Evolutionary conservation across 2,113 vertebrate genomes (phyloP), one percentile per base, ranked within the genome.

Genomic region (Amblyornis subalaris): DNA sequence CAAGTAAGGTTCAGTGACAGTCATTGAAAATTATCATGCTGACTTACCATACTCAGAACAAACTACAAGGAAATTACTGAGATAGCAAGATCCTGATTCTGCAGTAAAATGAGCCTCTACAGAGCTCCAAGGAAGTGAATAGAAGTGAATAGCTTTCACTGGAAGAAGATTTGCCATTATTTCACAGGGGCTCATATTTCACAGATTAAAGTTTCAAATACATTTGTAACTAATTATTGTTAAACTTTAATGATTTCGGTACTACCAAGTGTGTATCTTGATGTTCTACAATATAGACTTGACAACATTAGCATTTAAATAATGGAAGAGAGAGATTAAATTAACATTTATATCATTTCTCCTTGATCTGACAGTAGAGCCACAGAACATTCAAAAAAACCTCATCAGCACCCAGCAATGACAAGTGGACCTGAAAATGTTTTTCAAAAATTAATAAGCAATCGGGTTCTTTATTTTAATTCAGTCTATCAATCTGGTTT

Each of bases 401-500:
- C 1, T 14, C 2, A 0, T 47, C 10, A 35, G 35, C 9, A 74
- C 10, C 5, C 47, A 90, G 38, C 9, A 72, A 58, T 31, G 18
- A 72, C 6, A 53, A 82, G 33, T 24, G 3, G 14, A 65, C 25
- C 17, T 45, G 73, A 65, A 91, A 74, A 8, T 11, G 1, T 19
- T 89, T 87, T 78, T 45, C 2, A 48, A 58, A 91, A 87, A 44
- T 33, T 60, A 44, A 19, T 16, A 67, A 45, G 5, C 2, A 65
- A 25, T n/a, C 2, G 3, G 1, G 7, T 40, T 50, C 10, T 51
- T 61, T 44, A n/a, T 29, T 54, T 61, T 21, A 84, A 54, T 74
- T 62, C 33, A 47, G 8, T 33, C 38, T 38, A 53, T 26, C 10
- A 22, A 2, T 47, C 51, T 36, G 4, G 0, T 2, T 29, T 47